A percentile compares a stretch with the other conserved stretches of the same genome.
Evolutionary conservation across 2,888 invertebrate genomes (phyloP).

Genomic region (Mimumesa dahlbomi): DNA sequence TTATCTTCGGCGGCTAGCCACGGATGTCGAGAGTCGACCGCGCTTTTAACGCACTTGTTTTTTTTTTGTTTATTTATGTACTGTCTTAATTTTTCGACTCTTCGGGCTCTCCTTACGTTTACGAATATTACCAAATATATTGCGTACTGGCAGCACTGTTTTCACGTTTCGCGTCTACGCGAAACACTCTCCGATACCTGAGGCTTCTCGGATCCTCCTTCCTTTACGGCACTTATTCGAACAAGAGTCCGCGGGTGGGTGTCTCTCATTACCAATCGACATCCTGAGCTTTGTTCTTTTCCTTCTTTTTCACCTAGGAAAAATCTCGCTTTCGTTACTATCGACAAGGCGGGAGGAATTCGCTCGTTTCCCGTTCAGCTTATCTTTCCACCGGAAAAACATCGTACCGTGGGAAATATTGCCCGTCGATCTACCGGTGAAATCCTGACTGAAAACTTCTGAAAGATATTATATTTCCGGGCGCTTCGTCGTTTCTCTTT

Average conservation of each 20-base stretch:
- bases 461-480: too few species aligned
- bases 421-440: too few species aligned
- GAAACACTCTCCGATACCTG: constrained; percentile 48
- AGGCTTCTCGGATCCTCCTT: constrained; percentile 24
- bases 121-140: constrained; percentile 70
- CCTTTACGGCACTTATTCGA: constrained; percentile 39
- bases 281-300: constrained; percentile 9
- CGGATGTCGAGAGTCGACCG: constrained; percentile 37
- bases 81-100: constrained; percentile 34
- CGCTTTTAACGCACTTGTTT: constrained; percentile 40
- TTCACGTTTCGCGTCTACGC: constrained; percentile 60
- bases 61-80: too few species aligned
- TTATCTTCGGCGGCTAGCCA: too few species aligned
- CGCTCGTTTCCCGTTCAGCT: too few species aligned
- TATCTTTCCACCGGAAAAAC: too few species aligned
- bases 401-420: too few species aligned
- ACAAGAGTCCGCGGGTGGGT: constrained; percentile 21
- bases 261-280: constrained; percentile 20
- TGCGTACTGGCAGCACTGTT: constrained; percentile 74
- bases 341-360: too few species aligned
- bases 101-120: constrained; percentile 44
- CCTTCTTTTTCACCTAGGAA: not conserved
- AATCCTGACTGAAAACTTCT: too few species aligned
- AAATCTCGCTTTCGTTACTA: too few species aligned
- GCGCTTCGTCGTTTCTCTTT: not conserved